phyloP scores from a whole-genome alignment of 2,113 vertebrate species.

The Hippocampus abdominalis region DNA sequence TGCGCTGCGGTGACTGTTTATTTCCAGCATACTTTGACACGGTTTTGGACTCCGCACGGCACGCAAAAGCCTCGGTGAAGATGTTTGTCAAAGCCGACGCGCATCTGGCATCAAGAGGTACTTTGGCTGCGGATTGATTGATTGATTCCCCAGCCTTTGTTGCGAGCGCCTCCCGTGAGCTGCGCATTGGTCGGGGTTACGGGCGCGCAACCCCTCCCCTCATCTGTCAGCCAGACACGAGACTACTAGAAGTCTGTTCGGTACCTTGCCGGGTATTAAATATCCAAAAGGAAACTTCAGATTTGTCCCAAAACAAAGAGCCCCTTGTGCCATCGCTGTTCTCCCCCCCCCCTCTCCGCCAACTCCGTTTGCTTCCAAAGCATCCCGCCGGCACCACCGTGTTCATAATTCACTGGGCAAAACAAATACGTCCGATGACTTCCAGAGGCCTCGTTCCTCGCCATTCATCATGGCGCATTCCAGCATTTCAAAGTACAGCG shows the following conservation, averaged over 20 bases:
- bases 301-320: slow-evolving; percentile 71
- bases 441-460: background rate
- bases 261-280: slow-evolving; percentile 71
- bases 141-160: slow-evolving; percentile 66
- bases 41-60: slow-evolving; percentile 29
- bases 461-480: slow-evolving; percentile 34
- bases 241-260: slow-evolving; percentile 63
- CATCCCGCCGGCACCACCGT: slow-evolving; percentile 23
- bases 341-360: background rate
- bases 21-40: slow-evolving; percentile 34
- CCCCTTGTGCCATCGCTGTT: slow-evolving; percentile 53
- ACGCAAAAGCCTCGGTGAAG: slow-evolving; percentile 34
- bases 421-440: slow-evolving; percentile 5
- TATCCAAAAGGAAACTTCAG: slow-evolving; percentile 73
- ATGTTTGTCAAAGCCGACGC: slow-evolving; percentile 34
- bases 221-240: slow-evolving; percentile 52
- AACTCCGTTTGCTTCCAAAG: slow-evolving; percentile 12
- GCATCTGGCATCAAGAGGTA: slow-evolving; percentile 56
- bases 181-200: slow-evolving; percentile 43
- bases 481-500: slow-evolving; percentile 39
- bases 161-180: slow-evolving; percentile 54
- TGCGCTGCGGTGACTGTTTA: slow-evolving; percentile 45
- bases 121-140: slow-evolving; percentile 61
- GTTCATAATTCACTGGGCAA: slow-evolving; percentile 40
- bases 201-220: slow-evolving; percentile 1